Evolutionary conservation across 2,888 invertebrate species (phyloP).

Genomic region (Drosophila limbata): DNA sequence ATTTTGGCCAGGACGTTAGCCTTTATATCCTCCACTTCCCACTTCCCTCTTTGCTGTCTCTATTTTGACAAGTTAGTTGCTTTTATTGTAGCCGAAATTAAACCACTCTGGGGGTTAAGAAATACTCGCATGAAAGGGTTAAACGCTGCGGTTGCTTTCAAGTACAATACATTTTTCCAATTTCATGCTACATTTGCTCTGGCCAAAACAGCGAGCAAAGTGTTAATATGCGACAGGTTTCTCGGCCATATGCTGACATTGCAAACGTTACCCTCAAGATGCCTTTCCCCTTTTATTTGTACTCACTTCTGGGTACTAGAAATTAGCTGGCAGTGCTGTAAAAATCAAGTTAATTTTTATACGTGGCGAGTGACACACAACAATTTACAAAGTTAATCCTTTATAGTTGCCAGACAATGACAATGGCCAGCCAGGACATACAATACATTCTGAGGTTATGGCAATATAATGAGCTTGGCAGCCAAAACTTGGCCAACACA

Average conservation of each 20-base stretch:
- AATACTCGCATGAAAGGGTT: constrained; percentile 59
- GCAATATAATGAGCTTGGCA: constrained; percentile 82
- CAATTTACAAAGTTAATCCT: constrained; percentile 72
- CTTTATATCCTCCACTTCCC: not conserved
- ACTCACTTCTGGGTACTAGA: constrained; percentile 8
- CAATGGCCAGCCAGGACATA: constrained; percentile 39
- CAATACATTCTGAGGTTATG: constrained; percentile 69
- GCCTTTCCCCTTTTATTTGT: not conserved
- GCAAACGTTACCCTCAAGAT: not conserved
- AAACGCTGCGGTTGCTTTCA: constrained; percentile 57
- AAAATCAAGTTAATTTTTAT: constrained; percentile 74
- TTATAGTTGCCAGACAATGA: constrained; percentile 58
- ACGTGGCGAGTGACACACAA: constrained; percentile 38
- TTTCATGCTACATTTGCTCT: constrained; percentile 81
- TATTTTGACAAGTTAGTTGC: constrained; percentile 74
- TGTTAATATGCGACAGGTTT: constrained; percentile 71
- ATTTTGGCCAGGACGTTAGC: constrained; percentile 27
- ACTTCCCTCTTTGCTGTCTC: not conserved
- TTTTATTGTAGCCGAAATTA: constrained; percentile 58
- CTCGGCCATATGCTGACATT: constrained; percentile 65
- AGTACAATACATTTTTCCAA: constrained; percentile 60
- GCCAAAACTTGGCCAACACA: constrained; percentile 12
- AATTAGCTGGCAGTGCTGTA: constrained; percentile 65
- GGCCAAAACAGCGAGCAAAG: constrained; percentile 37
- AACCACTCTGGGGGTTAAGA: constrained; percentile 57